phyloP scores from a whole-genome alignment of 2,888 invertebrate genomes.

The Mesorhabditis spiculigera region DNA sequence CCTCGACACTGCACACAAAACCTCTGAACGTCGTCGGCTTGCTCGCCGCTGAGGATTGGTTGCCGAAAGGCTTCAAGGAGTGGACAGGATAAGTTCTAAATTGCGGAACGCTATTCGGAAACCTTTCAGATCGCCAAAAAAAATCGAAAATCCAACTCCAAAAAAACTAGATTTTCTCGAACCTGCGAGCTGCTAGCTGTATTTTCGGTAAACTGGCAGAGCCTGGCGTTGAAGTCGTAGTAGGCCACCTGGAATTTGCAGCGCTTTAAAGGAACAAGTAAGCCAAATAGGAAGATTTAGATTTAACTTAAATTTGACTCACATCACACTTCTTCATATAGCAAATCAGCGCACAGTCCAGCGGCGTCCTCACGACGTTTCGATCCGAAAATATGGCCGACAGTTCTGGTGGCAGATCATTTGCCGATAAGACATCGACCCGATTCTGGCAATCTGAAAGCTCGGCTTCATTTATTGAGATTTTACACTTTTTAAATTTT shows the following conservation, averaged over 20 bases:
- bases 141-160: not conserved
- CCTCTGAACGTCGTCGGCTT: not conserved
- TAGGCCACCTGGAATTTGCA: not conserved
- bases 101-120: not conserved
- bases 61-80: not conserved
- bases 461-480: too few species aligned
- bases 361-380: not conserved
- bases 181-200: conserved; percentile 2
- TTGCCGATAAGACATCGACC: not conserved
- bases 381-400: not conserved
- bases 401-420: not conserved
- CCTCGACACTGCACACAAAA: not conserved
- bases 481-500: too few species aligned
- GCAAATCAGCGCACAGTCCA: not conserved
- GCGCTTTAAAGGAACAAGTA: too few species aligned
- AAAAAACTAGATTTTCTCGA: not conserved
- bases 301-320: not conserved
- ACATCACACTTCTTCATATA: conserved; percentile 5
- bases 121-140: too few species aligned
- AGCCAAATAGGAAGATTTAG: not conserved
- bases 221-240: not conserved
- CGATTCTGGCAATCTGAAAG: not conserved
- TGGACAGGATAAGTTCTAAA: not conserved
- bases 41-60: not conserved
- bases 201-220: not conserved